Conservation (phyloP, 2,797 vertebrate genomes). For the Gallinago nigripennis region DNA sequence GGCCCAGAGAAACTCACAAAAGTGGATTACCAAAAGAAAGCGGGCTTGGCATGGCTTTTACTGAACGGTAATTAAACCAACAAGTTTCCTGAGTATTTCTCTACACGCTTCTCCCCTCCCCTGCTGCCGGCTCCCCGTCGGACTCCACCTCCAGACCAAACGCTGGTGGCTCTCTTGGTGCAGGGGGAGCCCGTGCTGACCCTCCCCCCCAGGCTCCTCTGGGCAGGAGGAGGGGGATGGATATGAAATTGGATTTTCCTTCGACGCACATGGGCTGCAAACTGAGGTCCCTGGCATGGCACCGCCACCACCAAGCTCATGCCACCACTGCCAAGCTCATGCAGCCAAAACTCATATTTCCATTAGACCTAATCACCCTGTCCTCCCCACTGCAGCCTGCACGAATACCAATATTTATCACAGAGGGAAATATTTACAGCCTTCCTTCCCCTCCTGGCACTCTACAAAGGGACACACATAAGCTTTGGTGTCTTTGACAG, state of each 20-base stretch:
- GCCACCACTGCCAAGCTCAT: not conserved
- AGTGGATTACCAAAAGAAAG: constrained; percentile 60
- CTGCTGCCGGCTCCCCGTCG: constrained; percentile 26
- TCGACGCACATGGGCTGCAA: not conserved
- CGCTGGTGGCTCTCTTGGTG: not conserved
- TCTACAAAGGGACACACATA: constrained; percentile 48
- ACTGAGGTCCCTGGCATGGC: not conserved
- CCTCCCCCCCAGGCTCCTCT: not conserved
- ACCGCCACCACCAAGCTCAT: not conserved
- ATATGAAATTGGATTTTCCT: not conserved
- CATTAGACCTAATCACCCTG: not conserved
- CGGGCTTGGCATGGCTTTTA: constrained; percentile 68
- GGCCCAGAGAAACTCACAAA: constrained; percentile 57
- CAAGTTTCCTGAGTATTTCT: constrained; percentile 74
- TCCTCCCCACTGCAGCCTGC: constrained; percentile 41
- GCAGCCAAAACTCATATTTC: not conserved
- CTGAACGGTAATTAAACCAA: constrained; percentile 65
- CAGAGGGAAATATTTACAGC: constrained; percentile 70
- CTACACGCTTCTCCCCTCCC: constrained; percentile 25
- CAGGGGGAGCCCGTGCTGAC: rapidly evolving
- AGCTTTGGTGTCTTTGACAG: constrained; percentile 71
- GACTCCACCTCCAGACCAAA: not conserved
- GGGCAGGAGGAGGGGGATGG: not conserved
- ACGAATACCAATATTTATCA: constrained; percentile 32
- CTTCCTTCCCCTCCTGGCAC: constrained; percentile 51